These are phyloP conservation scores for Drosophila equinoxialis DNA, from an alignment of 1,140 invertebrate genomes.

Conservation along the genomic window DNA sequence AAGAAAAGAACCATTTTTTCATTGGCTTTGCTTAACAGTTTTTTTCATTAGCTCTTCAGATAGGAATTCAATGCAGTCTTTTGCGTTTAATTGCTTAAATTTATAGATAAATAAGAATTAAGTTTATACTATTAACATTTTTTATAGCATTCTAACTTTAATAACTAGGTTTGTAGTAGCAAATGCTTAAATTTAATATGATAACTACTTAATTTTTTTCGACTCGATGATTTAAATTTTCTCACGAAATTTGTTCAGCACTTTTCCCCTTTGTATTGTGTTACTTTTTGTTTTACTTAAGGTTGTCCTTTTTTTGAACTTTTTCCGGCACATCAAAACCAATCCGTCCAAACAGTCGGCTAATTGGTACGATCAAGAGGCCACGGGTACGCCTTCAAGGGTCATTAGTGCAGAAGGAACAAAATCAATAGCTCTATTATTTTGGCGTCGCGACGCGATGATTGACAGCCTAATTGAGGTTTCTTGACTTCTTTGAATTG, in stretches of 20 bases:
- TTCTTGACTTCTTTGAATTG: slow-evolving; percentile 57
- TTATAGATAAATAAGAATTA: too few species aligned
- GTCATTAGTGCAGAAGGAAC: slow-evolving; percentile 48
- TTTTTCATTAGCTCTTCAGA: too few species aligned
- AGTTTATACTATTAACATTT: too few species aligned
- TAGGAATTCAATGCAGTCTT: too few species aligned
- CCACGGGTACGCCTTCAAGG: slow-evolving; percentile 50
- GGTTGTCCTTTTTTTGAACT: background rate
- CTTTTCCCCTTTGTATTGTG: background rate
- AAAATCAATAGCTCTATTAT: slow-evolving; percentile 81
- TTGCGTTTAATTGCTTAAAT: too few species aligned
- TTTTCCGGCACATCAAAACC: slow-evolving; percentile 22
- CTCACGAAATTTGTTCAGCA: background rate
- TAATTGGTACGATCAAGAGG: slow-evolving; percentile 70
- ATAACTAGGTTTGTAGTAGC: background rate
- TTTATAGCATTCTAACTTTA: background rate
- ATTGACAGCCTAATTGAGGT: slow-evolving; percentile 80
- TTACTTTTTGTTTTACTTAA: slow-evolving; percentile 2
- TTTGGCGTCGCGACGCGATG: slow-evolving; percentile 55
- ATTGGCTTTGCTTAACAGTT: too few species aligned
- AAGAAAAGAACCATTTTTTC: too few species aligned
- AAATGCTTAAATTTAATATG: too few species aligned
- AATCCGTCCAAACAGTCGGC: slow-evolving; percentile 45
- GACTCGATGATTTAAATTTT: background rate
- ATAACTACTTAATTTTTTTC: background rate